Conservation (phyloP, 2,113 vertebrate genomes). For the Spermophilus dauricus region DNA sequence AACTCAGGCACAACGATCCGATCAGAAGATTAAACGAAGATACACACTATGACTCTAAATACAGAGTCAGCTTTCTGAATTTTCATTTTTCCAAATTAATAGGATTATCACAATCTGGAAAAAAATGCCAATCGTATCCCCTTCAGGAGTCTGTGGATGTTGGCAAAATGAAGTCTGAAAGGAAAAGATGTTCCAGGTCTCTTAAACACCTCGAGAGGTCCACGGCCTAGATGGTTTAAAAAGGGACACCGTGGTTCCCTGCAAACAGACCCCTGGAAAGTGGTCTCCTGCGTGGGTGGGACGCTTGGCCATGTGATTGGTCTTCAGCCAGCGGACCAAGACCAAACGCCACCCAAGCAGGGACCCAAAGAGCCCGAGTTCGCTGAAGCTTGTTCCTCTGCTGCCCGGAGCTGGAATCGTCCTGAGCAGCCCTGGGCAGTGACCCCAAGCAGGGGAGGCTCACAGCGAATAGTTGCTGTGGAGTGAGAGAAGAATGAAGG, state of each 20-base stretch:
- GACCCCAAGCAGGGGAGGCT: not conserved
- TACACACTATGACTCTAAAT: not conserved
- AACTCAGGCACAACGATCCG: no score
- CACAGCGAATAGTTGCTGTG: no score
- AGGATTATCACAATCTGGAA: not conserved
- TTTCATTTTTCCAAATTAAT: not conserved
- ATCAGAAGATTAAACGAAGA: not conserved
- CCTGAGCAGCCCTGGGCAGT: not conserved
- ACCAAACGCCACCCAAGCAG: not conserved
- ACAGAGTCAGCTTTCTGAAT: not conserved
- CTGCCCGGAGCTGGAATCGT: not conserved
- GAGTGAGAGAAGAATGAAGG: not conserved
- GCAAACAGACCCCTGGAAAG: not conserved
- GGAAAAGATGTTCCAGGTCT: not conserved
- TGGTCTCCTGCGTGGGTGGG: no score
- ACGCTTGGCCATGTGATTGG: no score
- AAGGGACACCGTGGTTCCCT: not conserved
- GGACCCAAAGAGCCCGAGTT: not conserved
- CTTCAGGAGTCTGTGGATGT: not conserved
- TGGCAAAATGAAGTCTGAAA: not conserved
- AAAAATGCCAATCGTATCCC: not conserved
- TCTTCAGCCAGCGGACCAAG: not conserved
- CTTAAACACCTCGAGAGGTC: not conserved
- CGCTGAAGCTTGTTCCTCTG: not conserved
- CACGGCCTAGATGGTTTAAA: not conserved